Evolutionary conservation across 2,113 vertebrate species (phyloP).

Genomic region (Oncorhynchus kisutch): DNA sequence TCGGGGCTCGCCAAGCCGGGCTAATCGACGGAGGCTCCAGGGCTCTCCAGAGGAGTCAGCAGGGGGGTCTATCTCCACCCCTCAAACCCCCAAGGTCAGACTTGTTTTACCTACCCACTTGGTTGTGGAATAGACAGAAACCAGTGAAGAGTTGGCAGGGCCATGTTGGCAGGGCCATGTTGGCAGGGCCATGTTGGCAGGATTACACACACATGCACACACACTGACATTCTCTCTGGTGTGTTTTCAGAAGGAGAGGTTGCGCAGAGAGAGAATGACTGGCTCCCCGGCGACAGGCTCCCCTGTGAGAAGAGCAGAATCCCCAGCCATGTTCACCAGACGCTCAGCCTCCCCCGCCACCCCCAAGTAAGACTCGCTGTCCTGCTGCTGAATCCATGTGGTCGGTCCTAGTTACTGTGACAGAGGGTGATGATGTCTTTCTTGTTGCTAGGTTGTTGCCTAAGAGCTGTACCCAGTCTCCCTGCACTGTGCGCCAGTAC

Average conservation of each 20-base stretch:
- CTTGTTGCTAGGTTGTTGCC: constrained; percentile 72
- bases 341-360: constrained; percentile 80
- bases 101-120: background rate
- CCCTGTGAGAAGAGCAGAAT: constrained; percentile 80
- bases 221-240: background rate
- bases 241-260: constrained; percentile 79
- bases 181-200: too few species aligned
- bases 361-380: constrained; percentile 75
- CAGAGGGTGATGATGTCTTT: constrained; percentile 4
- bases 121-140: background rate
- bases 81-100: constrained; percentile 82
- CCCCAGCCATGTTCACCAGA: constrained; percentile 75
- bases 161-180: background rate
- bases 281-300: constrained; percentile 75
- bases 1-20: constrained; percentile 80
- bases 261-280: constrained; percentile 79
- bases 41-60: constrained; percentile 59
- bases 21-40: constrained; percentile 67
- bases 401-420: background rate
- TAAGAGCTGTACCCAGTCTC: constrained; percentile 81
- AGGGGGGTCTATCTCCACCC: constrained; percentile 66
- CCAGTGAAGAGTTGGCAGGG: background rate
- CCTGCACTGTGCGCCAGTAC: constrained; percentile 65
- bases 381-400: background rate
- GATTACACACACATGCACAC: too few species aligned